Conservation (phyloP, 2,113 vertebrate genomes). For the Phalacrocorax aristotelis region DNA sequence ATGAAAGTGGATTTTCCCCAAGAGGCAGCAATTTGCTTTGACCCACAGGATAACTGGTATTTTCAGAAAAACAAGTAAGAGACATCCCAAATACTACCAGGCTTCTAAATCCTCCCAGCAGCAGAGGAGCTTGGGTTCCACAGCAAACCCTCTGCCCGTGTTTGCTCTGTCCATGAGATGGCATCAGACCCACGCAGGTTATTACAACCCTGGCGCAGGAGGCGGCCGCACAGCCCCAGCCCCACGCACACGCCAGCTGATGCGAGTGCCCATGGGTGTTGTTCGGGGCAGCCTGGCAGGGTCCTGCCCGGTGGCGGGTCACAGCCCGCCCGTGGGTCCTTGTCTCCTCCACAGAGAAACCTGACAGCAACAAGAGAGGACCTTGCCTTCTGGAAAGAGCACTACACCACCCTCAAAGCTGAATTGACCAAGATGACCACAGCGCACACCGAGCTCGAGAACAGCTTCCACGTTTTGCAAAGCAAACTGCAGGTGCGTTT, state of each 20-base stretch:
- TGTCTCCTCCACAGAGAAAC: slow-evolving; percentile 72
- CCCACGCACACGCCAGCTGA: neutral
- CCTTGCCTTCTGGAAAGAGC: slow-evolving; percentile 78
- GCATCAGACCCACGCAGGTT: neutral
- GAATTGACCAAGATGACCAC: slow-evolving; percentile 66
- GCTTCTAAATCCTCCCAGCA: neutral
- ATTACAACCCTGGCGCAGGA: accelerated
- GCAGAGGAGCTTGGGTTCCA: accelerated
- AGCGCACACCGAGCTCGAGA: slow-evolving; percentile 72
- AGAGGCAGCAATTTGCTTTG: neutral
- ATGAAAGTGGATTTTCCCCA: neutral
- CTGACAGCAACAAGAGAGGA: slow-evolving; percentile 74
- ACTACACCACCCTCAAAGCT: slow-evolving; percentile 74
- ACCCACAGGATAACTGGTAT: neutral
- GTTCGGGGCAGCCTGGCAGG: neutral
- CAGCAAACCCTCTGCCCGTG: accelerated
- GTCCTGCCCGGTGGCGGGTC: accelerated
- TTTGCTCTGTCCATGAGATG: neutral
- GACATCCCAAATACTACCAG: neutral
- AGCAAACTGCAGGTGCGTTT: slow-evolving; percentile 82
- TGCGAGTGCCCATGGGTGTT: accelerated
- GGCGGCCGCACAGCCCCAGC: neutral
- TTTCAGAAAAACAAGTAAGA: neutral
- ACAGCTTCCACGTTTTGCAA: slow-evolving; percentile 78
- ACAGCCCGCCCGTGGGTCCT: neutral